Evolutionary conservation across 2,888 invertebrate genomes (phyloP).

Genomic region (Platycnemis pennipes): DNA sequence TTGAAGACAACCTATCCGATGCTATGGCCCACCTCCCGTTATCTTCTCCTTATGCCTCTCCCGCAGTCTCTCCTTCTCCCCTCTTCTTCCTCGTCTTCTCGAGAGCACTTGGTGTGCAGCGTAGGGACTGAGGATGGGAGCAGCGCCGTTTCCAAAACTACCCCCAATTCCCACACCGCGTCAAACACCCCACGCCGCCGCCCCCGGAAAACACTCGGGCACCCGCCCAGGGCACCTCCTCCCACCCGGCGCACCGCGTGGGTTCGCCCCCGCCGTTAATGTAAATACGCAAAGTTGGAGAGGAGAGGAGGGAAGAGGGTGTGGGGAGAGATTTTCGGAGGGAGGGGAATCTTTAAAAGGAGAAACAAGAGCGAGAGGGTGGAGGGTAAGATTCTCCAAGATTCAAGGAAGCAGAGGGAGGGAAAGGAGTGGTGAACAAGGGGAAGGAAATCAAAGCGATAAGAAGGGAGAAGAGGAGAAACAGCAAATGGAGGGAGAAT

Average conservation of each 20-base stretch:
- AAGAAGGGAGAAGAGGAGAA: neutral
- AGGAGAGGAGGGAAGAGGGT: neutral
- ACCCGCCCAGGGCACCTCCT: neutral
- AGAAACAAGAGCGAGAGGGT: neutral
- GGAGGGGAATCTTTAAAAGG: neutral
- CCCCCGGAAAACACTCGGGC: constrained; percentile 10
- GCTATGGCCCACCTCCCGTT: neutral
- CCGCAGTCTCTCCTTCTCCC: neutral
- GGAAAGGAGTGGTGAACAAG: neutral
- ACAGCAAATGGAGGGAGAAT: neutral
- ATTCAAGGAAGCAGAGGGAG: neutral
- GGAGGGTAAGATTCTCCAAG: neutral
- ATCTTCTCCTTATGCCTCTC: neutral
- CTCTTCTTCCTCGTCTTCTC: neutral
- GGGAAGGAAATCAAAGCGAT: neutral
- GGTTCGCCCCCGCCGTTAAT: constrained; percentile 44
- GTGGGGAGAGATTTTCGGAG: neutral
- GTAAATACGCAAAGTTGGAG: constrained; percentile 48
- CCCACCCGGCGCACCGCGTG: neutral
- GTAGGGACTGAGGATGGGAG: neutral
- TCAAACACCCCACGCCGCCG: neutral
- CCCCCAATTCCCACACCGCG: neutral
- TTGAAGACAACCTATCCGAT: neutral
- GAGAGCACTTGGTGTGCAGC: neutral
- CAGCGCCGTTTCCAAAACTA: neutral